Percentiles rank a stretch among this genome's conserved stretches.
Conservation (phyloP, 2,888 invertebrate genomes). For the Drosophila paranaensis region DNA sequence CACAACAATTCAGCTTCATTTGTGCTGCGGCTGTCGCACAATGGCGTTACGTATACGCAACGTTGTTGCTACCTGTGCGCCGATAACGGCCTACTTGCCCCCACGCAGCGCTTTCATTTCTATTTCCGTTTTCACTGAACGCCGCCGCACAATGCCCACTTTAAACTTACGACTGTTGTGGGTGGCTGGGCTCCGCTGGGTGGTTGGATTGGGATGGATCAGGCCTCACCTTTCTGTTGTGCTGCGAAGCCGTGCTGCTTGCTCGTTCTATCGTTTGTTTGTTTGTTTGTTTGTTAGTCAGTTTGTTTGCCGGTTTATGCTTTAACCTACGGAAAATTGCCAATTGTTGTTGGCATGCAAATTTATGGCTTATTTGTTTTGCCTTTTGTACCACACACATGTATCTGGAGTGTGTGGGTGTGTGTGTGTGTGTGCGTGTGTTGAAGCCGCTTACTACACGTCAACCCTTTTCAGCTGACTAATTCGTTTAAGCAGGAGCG, state of each 20-base stretch:
- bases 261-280: conserved; percentile 40
- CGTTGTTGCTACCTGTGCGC: conserved; percentile 31
- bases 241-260: conserved; percentile 25
- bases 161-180: conserved; percentile 60
- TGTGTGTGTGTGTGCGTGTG: conserved; percentile 23
- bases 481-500: conserved; percentile 56
- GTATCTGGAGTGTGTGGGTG: conserved; percentile 15
- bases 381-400: conserved; percentile 55
- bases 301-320: conserved; percentile 54
- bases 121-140: conserved; percentile 68
- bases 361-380: conserved; percentile 78
- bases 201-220: neutral
- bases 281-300: conserved; percentile 62
- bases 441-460: conserved; percentile 51
- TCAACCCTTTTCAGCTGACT: conserved; percentile 69
- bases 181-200: neutral
- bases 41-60: conserved; percentile 56
- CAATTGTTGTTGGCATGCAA: conserved; percentile 79
- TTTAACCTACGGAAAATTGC: conserved; percentile 74
- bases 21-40: conserved; percentile 53
- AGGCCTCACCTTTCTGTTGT: conserved; percentile 37
- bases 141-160: conserved; percentile 62
- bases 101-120: conserved; percentile 63
- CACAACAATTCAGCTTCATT: conserved; percentile 76
- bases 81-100: conserved; percentile 50